A percentile compares a stretch with the other conserved stretches of the same genome.
phyloP scores from a whole-genome alignment of 2,113 vertebrate genomes.

The Piprites chloris region DNA sequence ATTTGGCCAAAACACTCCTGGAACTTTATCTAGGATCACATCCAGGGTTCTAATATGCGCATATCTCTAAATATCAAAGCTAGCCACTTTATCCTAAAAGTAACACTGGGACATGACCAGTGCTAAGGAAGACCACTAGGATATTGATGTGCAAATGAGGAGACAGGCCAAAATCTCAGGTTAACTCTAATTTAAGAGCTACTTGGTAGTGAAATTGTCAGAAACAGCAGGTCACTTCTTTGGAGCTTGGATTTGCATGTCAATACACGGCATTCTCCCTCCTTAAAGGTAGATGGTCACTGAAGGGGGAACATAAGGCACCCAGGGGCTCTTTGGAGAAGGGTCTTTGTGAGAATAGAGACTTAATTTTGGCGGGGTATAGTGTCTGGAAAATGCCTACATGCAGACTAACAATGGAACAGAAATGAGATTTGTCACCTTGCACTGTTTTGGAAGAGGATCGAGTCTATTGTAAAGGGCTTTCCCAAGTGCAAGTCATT shows the following conservation, averaged over 20 bases:
- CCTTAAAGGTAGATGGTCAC: background rate
- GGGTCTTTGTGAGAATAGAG: background rate
- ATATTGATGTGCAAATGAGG: slow-evolving; percentile 55
- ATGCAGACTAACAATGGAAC: background rate
- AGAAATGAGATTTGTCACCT: background rate
- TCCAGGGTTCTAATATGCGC: slow-evolving; percentile 21
- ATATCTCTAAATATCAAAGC: slow-evolving; percentile 56
- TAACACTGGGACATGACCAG: background rate
- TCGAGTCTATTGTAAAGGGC: background rate
- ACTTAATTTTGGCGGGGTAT: background rate
- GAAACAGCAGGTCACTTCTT: slow-evolving; percentile 26
- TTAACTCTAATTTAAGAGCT: slow-evolving; percentile 33
- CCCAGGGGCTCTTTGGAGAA: background rate
- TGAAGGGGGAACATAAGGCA: background rate
- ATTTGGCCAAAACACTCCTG: background rate
- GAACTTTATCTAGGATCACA: background rate
- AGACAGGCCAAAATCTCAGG: background rate
- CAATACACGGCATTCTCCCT: slow-evolving; percentile 23
- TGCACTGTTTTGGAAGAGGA: background rate
- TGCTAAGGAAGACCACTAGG: background rate
- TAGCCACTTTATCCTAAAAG: slow-evolving; percentile 7
- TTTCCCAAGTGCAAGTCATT: background rate
- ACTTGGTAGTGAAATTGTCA: background rate
- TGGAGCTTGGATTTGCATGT: slow-evolving; percentile 37
- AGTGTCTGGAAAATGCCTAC: background rate